Evolutionary conservation across 2,888 invertebrate species (phyloP).

Genomic region (Netelia inedita): DNA sequence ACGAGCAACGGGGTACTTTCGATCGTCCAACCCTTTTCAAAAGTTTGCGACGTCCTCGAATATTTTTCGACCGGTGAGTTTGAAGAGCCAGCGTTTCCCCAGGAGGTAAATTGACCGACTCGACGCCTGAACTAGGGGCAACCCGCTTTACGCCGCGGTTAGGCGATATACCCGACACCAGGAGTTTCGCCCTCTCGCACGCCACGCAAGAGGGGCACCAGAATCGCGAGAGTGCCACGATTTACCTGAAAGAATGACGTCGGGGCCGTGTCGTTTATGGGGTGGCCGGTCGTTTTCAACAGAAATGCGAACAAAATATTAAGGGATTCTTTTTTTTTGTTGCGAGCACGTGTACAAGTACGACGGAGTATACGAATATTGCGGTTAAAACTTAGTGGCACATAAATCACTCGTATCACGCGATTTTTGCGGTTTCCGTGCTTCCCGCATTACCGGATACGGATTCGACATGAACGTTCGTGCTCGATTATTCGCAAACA

Average conservation of each 20-base stretch:
- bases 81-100: no score
- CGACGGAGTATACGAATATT: neutral
- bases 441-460: slow-evolving; percentile 57
- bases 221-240: slow-evolving; percentile 10
- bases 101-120: neutral
- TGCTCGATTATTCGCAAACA: slow-evolving; percentile 59
- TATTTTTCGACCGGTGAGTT: no score
- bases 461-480: slow-evolving; percentile 70
- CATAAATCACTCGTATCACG: slow-evolving; percentile 73
- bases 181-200: slow-evolving; percentile 36
- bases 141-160: slow-evolving; percentile 59
- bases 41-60: no score
- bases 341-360: slow-evolving; percentile 11
- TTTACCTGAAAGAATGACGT: slow-evolving; percentile 31
- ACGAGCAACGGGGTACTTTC: no score
- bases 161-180: slow-evolving; percentile 13
- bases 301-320: slow-evolving; percentile 27
- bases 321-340: neutral
- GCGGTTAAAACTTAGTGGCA: slow-evolving; percentile 8
- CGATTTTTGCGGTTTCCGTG: slow-evolving; percentile 69
- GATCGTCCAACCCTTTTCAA: no score
- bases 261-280: slow-evolving; percentile 11
- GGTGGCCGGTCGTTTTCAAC: slow-evolving; percentile 25
- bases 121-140: slow-evolving; percentile 57
- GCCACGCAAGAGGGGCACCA: slow-evolving; percentile 5